A percentile compares a stretch with the other conserved stretches of the same genome.
Evolutionary conservation across 2,797 vertebrate genomes (phyloP).

Genomic region (Urocyon cinereoargenteus): DNA sequence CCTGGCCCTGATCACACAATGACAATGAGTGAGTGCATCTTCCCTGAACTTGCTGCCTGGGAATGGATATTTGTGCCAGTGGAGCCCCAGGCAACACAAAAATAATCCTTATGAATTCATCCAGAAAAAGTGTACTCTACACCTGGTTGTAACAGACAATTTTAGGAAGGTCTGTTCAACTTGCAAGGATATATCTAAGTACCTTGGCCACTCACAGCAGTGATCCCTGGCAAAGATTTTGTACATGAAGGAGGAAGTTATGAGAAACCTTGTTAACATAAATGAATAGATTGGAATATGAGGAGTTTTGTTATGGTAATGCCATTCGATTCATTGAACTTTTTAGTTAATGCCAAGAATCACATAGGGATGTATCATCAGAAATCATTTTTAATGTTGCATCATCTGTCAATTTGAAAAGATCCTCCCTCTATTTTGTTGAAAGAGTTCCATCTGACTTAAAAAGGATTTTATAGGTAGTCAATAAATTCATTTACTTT

Average conservation of each 20-base stretch:
- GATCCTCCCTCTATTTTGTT: not conserved
- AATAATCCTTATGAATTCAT: not conserved
- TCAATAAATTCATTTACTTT: conserved; percentile 43
- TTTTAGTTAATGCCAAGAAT: not conserved
- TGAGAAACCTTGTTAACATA: not conserved
- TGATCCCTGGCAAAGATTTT: not conserved
- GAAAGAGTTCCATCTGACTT: not conserved
- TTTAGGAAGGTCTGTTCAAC: not conserved
- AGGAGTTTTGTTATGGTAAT: not conserved
- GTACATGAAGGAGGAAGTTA: not conserved
- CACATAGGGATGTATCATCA: not conserved
- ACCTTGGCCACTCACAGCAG: not conserved
- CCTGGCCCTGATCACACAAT: not conserved
- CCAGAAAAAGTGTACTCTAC: not conserved
- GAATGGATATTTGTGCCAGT: not conserved
- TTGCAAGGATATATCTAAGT: not conserved
- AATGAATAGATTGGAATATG: not conserved
- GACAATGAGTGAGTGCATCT: not conserved
- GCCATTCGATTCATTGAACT: not conserved
- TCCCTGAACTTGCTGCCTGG: not conserved
- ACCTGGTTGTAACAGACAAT: not conserved
- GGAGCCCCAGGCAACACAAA: not conserved
- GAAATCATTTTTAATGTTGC: not conserved
- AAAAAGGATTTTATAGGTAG: not conserved
- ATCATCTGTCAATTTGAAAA: not conserved